Conservation (phyloP, 2,888 invertebrate genomes). For the Leistus spinibarbis region DNA sequence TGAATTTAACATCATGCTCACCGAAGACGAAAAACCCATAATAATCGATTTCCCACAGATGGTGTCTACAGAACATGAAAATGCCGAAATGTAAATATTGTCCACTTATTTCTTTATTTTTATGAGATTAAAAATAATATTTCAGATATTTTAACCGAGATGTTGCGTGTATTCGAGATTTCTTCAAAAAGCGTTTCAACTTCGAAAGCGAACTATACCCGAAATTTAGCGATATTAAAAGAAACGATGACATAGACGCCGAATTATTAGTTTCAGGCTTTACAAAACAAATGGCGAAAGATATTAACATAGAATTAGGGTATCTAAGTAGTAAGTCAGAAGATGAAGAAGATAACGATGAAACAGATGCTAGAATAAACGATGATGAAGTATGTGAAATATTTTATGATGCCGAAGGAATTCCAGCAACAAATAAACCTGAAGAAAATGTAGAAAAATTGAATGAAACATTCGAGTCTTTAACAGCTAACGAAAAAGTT, state of each 20-base stretch:
- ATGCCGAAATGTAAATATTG: conserved; percentile 80
- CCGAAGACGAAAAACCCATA: conserved; percentile 77
- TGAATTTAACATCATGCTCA: conserved; percentile 96
- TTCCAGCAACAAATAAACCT: conserved; percentile 8
- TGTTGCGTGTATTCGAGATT: conserved; percentile 88
- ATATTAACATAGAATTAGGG: conserved; percentile 66
- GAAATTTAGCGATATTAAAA: conserved; percentile 74
- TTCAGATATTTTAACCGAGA: conserved; percentile 91
- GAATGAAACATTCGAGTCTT: conserved; percentile 42
- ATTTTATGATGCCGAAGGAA: conserved; percentile 14
- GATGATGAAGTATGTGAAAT: conserved; percentile 59
- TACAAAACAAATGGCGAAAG: conserved; percentile 79
- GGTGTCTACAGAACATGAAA: conserved; percentile 91
- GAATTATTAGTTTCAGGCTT: conserved; percentile 92
- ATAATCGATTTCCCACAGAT: conserved; percentile 99
- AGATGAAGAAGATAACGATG: conserved; percentile 53
- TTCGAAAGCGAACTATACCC: conserved; percentile 87
- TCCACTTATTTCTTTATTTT: neutral
- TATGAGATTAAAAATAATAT: neutral
- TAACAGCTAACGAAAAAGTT: conserved; percentile 32
- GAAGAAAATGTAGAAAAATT: conserved; percentile 35
- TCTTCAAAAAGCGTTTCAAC: conserved; percentile 87
- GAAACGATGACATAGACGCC: conserved; percentile 82
- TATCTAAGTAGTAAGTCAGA: conserved; percentile 56
- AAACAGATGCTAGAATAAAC: conserved; percentile 44